Base-by-base conservation (phyloP, 2,888 invertebrate species). In the Saturnia pavonia region DNA sequence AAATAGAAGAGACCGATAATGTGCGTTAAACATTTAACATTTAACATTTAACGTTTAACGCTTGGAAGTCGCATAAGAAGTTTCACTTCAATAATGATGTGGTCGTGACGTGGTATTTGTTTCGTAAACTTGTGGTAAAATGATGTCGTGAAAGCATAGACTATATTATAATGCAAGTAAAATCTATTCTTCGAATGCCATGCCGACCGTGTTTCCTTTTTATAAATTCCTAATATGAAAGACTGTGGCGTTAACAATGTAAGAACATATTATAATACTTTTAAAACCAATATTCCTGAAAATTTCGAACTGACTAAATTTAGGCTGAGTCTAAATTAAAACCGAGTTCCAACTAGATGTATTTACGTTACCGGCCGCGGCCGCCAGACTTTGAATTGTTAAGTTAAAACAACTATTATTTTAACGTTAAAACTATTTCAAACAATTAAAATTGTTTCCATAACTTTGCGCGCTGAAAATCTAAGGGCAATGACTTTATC, bases 391-490 rank as follows among this genome's bases (percentile, higher is more conserved):
- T 65, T 34, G 14, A 57, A 57, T 57, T 14, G 57, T 25, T 57
- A 25, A 57, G 19, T 65, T 65, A 65, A 40, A 65, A 65, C 40
- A 65, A 65, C 65, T 34, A 65, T 65, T 65, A 65, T 65, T 54
- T 70, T 70, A 43, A 70, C 48, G 54, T 42, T 66, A 70, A 54
- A 70, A 65, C 67, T 75, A 76, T 75, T 79, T 75, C 71, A 78
- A 78, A 75, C 73, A 76, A 77, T 78, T 77, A 77, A 74, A 75
- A 76, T 73, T 82, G 82, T 84, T 86, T 81, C 77, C 83, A 81
- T 74, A 83, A 83, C 81, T 82, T 75, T 76, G 77, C 70, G 72
- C 71, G 73, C 77, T 74, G 74, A 74, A 73, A 76, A 74, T 74
- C 74, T 73, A 75, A 78, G 78, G 78, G 77, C 78, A 72, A 70